Evolutionary conservation across 2,888 invertebrate species (phyloP).

Genomic region (Eledona agricola): DNA sequence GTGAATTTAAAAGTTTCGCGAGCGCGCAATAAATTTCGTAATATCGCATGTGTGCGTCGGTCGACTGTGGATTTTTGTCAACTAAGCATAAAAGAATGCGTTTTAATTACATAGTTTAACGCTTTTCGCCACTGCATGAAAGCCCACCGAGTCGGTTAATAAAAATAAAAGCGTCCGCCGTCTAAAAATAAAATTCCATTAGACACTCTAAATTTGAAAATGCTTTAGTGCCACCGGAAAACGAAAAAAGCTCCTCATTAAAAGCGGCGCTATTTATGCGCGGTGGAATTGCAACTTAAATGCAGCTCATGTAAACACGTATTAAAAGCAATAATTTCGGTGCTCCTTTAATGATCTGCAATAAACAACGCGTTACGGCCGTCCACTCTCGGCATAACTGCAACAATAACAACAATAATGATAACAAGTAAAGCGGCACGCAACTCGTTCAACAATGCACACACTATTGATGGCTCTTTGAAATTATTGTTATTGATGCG

Average conservation of each 20-base stretch:
- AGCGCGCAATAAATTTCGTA: conserved; percentile 12
- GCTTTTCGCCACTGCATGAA: conserved; percentile 33
- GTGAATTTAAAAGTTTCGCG: conserved; percentile 6
- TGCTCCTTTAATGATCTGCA: conserved; percentile 45
- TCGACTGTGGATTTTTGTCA: conserved; percentile 26
- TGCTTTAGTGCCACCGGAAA: conserved; percentile 34
- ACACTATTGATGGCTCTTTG: too few species aligned
- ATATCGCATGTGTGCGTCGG: conserved; percentile 6
- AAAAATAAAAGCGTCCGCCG: conserved; percentile 15
- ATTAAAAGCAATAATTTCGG: conserved; percentile 51
- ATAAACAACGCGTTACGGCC: conserved; percentile 44
- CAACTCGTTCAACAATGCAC: conserved; percentile 26
- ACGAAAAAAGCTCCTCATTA: conserved; percentile 44
- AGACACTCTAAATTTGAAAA: conserved; percentile 40
- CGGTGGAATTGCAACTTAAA: conserved; percentile 46
- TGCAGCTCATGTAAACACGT: conserved; percentile 47
- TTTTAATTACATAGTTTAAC: conserved; percentile 39
- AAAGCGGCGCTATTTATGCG: conserved; percentile 46
- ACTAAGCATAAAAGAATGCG: conserved; percentile 36
- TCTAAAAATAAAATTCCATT: conserved; percentile 42
- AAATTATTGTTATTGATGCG: too few species aligned
- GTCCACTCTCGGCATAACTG: conserved; percentile 22
- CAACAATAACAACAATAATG: conserved; percentile 6
- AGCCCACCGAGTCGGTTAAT: conserved; percentile 27
- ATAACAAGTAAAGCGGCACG: conserved; percentile 26